Percentiles rank a stretch among this genome's conserved stretches.
Conservation (phyloP, 2,888 invertebrate species). For the Stictocephala bisonia region DNA sequence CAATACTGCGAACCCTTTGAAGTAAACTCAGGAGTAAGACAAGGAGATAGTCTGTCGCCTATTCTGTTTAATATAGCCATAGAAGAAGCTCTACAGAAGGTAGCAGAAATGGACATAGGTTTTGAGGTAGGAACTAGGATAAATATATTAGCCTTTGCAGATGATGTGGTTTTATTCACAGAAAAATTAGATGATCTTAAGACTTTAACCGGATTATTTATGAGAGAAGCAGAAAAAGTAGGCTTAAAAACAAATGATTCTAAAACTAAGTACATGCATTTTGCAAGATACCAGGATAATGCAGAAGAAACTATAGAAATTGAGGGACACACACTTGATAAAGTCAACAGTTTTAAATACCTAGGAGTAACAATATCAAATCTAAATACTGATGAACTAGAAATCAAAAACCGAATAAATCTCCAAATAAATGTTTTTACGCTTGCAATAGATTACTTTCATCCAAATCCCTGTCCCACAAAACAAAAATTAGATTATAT, state of each 20-base stretch:
- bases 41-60: constrained; percentile 40
- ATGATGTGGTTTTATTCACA: constrained; percentile 7
- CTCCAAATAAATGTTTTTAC: constrained; percentile 26
- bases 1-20: constrained; percentile 20
- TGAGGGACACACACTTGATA: constrained; percentile 12
- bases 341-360: constrained; percentile 20
- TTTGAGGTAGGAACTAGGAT: neutral
- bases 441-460: constrained; percentile 40
- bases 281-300: constrained; percentile 14
- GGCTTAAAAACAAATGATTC: constrained; percentile 44
- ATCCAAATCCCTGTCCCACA: constrained; percentile 35
- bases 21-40: constrained; percentile 35
- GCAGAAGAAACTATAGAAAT: constrained; percentile 15
- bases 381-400: neutral
- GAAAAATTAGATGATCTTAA: too few species aligned
- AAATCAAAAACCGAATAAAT: constrained; percentile 21
- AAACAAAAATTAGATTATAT: constrained; percentile 32
- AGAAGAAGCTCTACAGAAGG: constrained; percentile 35
- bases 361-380: constrained; percentile 20
- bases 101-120: neutral
- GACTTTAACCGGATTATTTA: neutral
- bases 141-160: constrained; percentile 28
- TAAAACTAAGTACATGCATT: constrained; percentile 43
- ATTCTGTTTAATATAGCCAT: constrained; percentile 38
- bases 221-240: neutral